Conservation (phyloP, 2,797 vertebrate genomes). For the Mormyrops attenuatus region DNA sequence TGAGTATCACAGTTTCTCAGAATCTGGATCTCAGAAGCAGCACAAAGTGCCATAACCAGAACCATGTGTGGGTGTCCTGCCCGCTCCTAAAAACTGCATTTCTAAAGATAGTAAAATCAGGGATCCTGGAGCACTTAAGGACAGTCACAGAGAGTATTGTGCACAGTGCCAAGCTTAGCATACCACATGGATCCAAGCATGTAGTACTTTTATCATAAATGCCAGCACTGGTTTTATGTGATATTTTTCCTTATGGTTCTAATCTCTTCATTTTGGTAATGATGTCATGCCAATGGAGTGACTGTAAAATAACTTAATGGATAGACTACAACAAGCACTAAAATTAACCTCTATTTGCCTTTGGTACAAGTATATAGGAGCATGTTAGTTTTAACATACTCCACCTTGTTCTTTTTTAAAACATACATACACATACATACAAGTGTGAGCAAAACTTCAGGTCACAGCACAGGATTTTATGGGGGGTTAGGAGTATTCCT, state of each 20-base stretch:
- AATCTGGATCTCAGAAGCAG: not conserved
- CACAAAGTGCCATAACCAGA: not conserved
- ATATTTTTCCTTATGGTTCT: not conserved
- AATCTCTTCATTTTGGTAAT: not conserved
- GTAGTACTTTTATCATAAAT: not conserved
- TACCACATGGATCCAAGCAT: not conserved
- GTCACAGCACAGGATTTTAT: not conserved
- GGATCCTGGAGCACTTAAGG: not conserved
- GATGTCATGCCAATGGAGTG: not conserved
- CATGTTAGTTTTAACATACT: not conserved
- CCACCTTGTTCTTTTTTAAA: not conserved
- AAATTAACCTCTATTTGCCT: not conserved
- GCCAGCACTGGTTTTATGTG: not conserved
- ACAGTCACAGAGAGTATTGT: not conserved
- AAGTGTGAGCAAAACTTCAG: not conserved
- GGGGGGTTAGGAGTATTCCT: not conserved
- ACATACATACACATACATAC: not conserved
- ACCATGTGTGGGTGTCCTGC: not conserved
- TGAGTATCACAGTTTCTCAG: not conserved
- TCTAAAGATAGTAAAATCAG: slow-evolving; percentile 5
- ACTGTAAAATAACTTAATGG: not conserved
- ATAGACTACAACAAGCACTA: not conserved
- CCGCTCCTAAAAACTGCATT: not conserved
- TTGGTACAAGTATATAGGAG: not conserved
- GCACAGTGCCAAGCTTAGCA: not conserved